These are phyloP conservation scores for Epizoanthus stellaris DNA, from an alignment of 92 coral and sea anemone species.

Conservation along the genomic window DNA sequence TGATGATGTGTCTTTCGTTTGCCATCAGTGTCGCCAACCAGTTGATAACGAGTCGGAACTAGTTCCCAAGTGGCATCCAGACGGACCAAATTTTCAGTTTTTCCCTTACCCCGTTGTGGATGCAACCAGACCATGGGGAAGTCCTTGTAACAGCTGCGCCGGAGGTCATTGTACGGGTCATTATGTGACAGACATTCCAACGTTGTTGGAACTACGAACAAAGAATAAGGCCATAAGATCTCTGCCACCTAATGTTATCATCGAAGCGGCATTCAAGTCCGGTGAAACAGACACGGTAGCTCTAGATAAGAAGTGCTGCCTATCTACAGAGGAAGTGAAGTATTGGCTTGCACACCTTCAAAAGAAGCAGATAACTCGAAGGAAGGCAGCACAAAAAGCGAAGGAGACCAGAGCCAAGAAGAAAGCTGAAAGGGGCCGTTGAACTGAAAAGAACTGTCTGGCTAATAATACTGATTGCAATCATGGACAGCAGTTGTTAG, in stretches of 20 bases:
- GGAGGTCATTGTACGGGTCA: constrained; percentile 31
- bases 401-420: constrained; percentile 54
- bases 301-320: not conserved
- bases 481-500: too few species aligned
- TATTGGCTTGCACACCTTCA: constrained; percentile 51
- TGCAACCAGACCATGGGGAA: constrained; percentile 21
- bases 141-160: constrained; percentile 7
- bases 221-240: constrained; percentile 29
- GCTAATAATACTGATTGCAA: too few species aligned
- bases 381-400: constrained; percentile 47
- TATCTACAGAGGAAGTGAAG: constrained; percentile 52
- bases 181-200: constrained; percentile 34
- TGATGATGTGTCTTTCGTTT: too few species aligned
- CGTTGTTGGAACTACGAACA: constrained; percentile 31
- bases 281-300: not conserved
- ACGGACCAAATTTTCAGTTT: constrained; percentile 26
- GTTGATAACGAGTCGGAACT: too few species aligned
- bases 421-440: not conserved
- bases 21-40: too few species aligned
- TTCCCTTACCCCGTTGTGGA: constrained; percentile 47
- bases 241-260: constrained; percentile 25
- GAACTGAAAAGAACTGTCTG: too few species aligned
- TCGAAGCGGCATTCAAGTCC: constrained; percentile 18
- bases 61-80: constrained; percentile 1
- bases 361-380: constrained; percentile 46